Evolutionary conservation across 2,797 vertebrate species (phyloP).

Genomic region (Sphaeramia orbicularis): DNA sequence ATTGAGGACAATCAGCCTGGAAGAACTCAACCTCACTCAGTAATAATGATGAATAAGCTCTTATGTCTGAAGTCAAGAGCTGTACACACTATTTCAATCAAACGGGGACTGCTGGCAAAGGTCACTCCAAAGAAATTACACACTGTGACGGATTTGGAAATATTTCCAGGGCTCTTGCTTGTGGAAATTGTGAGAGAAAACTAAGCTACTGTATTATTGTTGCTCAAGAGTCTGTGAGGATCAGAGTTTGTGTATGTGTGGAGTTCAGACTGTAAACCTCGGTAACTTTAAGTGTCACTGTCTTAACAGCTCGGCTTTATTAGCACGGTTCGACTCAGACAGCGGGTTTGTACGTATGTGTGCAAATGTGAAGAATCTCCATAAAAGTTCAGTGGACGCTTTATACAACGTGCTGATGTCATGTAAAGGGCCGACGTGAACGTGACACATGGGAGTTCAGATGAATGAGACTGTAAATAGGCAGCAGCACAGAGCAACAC

Average conservation of each 20-base stretch:
- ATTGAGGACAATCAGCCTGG: conserved; percentile 3
- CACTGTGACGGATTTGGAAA: conserved; percentile 26
- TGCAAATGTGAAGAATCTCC: background rate
- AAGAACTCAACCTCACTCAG: background rate
- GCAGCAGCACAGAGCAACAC: conserved; percentile 27
- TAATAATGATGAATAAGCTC: background rate
- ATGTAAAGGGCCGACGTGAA: conserved; percentile 1
- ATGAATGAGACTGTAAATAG: conserved; percentile 46
- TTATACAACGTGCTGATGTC: too few species aligned
- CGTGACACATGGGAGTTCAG: conserved; percentile 19
- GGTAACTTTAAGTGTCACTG: too few species aligned
- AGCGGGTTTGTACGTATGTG: conserved; percentile 1
- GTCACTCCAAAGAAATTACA: conserved; percentile 7
- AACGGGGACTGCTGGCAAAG: conserved; percentile 2
- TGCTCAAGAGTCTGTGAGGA: too few species aligned
- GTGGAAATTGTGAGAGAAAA: conserved; percentile 34
- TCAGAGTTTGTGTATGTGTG: too few species aligned
- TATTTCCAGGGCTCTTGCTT: conserved; percentile 8
- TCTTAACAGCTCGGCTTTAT: conserved; percentile 18
- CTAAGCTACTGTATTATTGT: conserved; percentile 34
- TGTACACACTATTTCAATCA: too few species aligned
- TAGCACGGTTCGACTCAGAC: background rate
- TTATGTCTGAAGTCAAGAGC: background rate
- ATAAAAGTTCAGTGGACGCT: conserved; percentile 19
- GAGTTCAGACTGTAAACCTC: too few species aligned